A percentile compares a stretch with the other conserved stretches of the same genome.
phyloP scores from a whole-genome alignment of 2,797 vertebrate species.

The Parambassis ranga region DNA sequence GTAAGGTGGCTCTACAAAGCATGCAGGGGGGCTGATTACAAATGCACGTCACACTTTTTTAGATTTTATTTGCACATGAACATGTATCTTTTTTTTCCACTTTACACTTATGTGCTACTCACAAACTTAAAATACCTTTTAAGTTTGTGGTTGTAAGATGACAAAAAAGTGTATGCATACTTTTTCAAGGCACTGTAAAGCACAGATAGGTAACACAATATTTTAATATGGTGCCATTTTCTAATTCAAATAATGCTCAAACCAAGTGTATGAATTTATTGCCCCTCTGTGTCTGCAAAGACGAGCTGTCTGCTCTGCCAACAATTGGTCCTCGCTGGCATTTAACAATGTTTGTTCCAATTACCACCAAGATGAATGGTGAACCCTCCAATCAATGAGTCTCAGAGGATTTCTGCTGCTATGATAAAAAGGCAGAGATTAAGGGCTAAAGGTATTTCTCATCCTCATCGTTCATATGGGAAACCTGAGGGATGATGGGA shows the following conservation, averaged over 20 bases:
- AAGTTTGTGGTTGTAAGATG: no score
- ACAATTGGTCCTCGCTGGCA: constrained; percentile 32
- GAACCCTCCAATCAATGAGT: constrained; percentile 50
- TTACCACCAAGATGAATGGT: constrained; percentile 55
- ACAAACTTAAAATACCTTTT: no score
- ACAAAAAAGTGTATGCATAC: no score
- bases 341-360: constrained; percentile 61
- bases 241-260: constrained; percentile 6
- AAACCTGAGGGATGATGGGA: constrained; percentile 19
- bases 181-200: no score
- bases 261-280: constrained; percentile 1
- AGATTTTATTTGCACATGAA: no score
- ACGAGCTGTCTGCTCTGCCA: constrained; percentile 18
- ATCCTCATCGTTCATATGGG: constrained; percentile 30
- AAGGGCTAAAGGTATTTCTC: constrained; percentile 50
- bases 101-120: no score
- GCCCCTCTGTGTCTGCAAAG: constrained; percentile 18
- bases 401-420: constrained; percentile 48
- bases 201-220: no score
- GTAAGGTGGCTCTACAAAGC: no score
- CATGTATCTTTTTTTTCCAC: no score
- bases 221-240: background rate
- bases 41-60: no score
- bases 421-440: constrained; percentile 50
- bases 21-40: no score